Percentiles rank a stretch among this genome's conserved stretches.
Conservation (phyloP, 64 coral and sea anemone species). For the Stichodactyla helianthus region DNA sequence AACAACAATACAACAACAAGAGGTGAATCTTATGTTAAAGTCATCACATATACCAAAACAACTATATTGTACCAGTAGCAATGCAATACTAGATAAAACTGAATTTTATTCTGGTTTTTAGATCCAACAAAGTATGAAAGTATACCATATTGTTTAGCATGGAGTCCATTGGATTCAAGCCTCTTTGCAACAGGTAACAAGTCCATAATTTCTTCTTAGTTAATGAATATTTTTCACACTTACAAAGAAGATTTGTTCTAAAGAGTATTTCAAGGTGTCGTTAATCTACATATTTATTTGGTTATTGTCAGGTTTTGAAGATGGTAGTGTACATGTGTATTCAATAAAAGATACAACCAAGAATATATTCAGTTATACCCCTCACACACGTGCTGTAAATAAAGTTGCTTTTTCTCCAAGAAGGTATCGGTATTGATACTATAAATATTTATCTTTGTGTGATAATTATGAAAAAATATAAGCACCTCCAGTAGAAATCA, state of each 20-base stretch:
- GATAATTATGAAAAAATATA: too few relatives aligned
- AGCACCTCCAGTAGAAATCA: too few relatives aligned
- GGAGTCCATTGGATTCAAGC: constrained; percentile 81
- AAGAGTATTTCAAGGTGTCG: too few relatives aligned
- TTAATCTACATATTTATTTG: neutral
- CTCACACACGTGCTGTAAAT: constrained; percentile 79
- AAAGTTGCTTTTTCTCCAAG: constrained; percentile 89
- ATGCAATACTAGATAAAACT: neutral
- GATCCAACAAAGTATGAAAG: constrained; percentile 56
- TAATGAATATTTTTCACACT: too few relatives aligned
- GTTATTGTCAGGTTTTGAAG: constrained; percentile 62
- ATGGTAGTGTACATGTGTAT: constrained; percentile 76
- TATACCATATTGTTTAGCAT: constrained; percentile 63
- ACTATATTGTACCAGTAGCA: too few relatives aligned
- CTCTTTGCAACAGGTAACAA: constrained; percentile 65
- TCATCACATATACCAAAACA: too few relatives aligned
- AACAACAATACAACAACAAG: too few relatives aligned
- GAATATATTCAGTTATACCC: constrained; percentile 60
- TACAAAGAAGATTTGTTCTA: too few relatives aligned
- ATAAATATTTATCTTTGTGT: neutral
- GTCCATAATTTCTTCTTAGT: too few relatives aligned
- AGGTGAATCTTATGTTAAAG: too few relatives aligned
- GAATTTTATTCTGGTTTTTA: neutral
- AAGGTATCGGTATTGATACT: constrained; percentile 40
- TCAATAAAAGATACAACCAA: constrained; percentile 63